Evolutionary conservation across 2,113 vertebrate genomes (phyloP), one percentile per base, ranked within the genome.

Genomic region (Bombycilla garrulus): DNA sequence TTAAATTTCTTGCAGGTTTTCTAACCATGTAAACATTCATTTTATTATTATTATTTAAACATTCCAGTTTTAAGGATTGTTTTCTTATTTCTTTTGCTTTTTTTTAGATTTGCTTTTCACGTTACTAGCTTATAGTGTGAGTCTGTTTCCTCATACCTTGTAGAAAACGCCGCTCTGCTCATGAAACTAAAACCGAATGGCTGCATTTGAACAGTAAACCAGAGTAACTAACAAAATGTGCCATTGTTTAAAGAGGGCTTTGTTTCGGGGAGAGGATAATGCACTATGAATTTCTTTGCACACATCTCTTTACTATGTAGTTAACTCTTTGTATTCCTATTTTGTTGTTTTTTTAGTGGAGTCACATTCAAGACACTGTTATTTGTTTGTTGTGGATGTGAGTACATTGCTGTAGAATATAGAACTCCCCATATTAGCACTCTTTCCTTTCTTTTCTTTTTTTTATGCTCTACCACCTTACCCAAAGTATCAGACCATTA

Each of bases 301-400:
- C 98, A 98, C 97, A 97, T 98, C 97, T 98, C 97, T 98, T 98
- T 98, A 98, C 97, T 98, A 90, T 98, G 96, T 98, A 98, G 98
- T 98, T 99, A 99, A 99, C 98, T 98, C 98, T 98, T 98, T 98
- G 98, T 98, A 98, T 98, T 99, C 98, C 98, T 99, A 98, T 99
- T 98, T 98, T 99, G 98, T 98, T 98, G 98, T 98, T 99, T 98
- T 99, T 99, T 99, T 99, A 99, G 98, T 99, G 98, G 98, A 99
- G 98, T 99, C 99, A 99, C 98, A 99, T 98, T 98, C 98, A 98
- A 99, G 98, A 98, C 98, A 99, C 98, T 99, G 98, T 99, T 99
- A 98, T 98, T 98, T 99, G 98, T 99, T 98, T 99, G 98, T 99
- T 99, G 98, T 99, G 98, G 98, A 99, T 99, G 99, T 99, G 99